Percentiles rank a stretch among this genome's conserved stretches.
Evolutionary conservation across 2,888 invertebrate species (phyloP).

Genomic region (Ochlodes sylvanus): DNA sequence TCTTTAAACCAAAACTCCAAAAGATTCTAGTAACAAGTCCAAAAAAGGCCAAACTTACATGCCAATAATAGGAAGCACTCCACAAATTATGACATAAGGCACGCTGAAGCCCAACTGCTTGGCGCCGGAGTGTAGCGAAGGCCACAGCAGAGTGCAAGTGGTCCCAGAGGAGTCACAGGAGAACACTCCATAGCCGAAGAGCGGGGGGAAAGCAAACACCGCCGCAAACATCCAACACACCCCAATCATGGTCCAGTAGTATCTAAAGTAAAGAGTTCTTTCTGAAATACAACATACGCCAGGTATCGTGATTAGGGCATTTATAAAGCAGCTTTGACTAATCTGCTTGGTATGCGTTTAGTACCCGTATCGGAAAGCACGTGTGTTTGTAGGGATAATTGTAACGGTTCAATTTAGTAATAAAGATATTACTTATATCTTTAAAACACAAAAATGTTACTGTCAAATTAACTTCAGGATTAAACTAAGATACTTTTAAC

Average conservation of each 20-base stretch:
- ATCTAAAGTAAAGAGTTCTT: conserved; percentile 67
- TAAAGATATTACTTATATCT: too few relatives aligned
- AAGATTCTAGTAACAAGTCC: background rate
- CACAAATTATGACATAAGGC: conserved; percentile 73
- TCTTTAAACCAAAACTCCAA: too few relatives aligned
- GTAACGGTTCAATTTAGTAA: too few relatives aligned
- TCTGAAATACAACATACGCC: conserved; percentile 60
- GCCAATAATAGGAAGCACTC: conserved; percentile 70
- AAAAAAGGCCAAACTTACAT: conserved; percentile 64
- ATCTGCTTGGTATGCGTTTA: background rate
- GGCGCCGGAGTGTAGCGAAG: conserved; percentile 64
- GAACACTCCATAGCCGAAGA: conserved; percentile 79
- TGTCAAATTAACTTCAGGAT: too few relatives aligned
- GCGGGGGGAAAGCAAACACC: conserved; percentile 75
- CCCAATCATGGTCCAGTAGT: conserved; percentile 74
- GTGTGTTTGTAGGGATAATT: too few relatives aligned
- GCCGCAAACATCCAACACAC: conserved; percentile 72
- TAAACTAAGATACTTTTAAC: too few relatives aligned
- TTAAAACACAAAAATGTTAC: too few relatives aligned
- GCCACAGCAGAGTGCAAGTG: conserved; percentile 78
- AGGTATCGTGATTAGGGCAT: conserved; percentile 14
- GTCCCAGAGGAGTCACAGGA: conserved; percentile 81
- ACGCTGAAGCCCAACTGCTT: conserved; percentile 75
- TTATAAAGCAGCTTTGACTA: background rate
- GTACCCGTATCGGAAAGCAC: too few relatives aligned